A percentile compares a stretch with the other conserved stretches of the same genome.
These are phyloP conservation scores for Dryobota labecula DNA, from an alignment of 2,888 invertebrate species.

Conservation along the genomic window DNA sequence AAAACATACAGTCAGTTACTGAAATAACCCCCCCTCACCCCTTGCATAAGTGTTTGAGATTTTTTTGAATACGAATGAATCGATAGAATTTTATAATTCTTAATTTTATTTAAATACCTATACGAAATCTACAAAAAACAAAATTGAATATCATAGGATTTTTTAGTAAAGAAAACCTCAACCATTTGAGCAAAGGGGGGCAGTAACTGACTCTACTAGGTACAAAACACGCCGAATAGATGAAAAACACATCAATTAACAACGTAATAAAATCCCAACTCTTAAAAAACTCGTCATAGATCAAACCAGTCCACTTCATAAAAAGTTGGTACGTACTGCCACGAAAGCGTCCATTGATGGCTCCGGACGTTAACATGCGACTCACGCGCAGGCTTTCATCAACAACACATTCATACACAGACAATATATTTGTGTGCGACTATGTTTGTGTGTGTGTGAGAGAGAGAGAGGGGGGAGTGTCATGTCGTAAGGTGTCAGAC, in stretches of 20 bases:
- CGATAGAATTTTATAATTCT: no score
- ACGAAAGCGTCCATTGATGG: slow-evolving; percentile 72
- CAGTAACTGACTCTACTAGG: no score
- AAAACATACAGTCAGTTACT: no score
- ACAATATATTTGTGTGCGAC: slow-evolving; percentile 15
- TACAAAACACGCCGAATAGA: background rate
- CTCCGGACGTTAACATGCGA: slow-evolving; percentile 69
- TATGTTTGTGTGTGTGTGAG: slow-evolving; percentile 39
- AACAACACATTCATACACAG: slow-evolving; percentile 71
- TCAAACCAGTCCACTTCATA: slow-evolving; percentile 53
- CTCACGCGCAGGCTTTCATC: slow-evolving; percentile 80
- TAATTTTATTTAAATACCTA: no score
- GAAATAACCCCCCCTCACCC: no score
- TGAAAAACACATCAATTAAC: slow-evolving; percentile 11
- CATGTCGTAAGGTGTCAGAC: slow-evolving; percentile 40
- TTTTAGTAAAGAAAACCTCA: no score
- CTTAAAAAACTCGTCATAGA: slow-evolving; percentile 30
- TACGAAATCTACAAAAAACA: no score
- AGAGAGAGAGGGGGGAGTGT: background rate
- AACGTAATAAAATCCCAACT: slow-evolving; percentile 9
- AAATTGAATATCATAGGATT: no score
- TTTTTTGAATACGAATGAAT: no score
- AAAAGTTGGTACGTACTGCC: slow-evolving; percentile 38
- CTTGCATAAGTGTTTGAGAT: no score
- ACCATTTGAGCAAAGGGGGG: no score